Conservation (phyloP, 1,140 invertebrate species). For the Scaptodrosophila lebanonensis region DNA sequence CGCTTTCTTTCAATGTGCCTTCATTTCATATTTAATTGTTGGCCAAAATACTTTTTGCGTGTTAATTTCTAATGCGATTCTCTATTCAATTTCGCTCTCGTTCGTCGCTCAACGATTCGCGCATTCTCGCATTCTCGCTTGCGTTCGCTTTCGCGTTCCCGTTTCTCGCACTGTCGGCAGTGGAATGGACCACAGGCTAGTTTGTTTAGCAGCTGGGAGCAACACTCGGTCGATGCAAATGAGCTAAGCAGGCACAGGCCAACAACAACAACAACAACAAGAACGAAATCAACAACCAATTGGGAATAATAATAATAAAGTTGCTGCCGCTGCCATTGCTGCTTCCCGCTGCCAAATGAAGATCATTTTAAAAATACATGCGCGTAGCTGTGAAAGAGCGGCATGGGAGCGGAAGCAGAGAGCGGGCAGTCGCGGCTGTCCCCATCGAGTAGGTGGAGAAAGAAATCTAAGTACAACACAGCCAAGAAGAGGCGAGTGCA, state of each 20-base stretch:
- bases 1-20: too few species aligned
- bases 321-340: slow-evolving; percentile 2
- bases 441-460: neutral
- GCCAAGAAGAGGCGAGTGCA: slow-evolving; percentile 28
- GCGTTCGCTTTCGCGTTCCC: slow-evolving; percentile 30
- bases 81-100: slow-evolving; percentile 41
- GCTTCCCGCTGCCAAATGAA: slow-evolving; percentile 37
- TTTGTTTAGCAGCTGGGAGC: slow-evolving; percentile 48
- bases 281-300: slow-evolving; percentile 23
- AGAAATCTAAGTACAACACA: slow-evolving; percentile 28
- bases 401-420: slow-evolving; percentile 14
- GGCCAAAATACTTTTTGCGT: slow-evolving; percentile 55
- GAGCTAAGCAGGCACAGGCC: neutral
- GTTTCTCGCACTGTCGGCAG: slow-evolving; percentile 55
- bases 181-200: slow-evolving; percentile 57
- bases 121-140: too few species aligned
- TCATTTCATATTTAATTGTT: slow-evolving; percentile 19
- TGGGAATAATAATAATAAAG: slow-evolving; percentile 53
- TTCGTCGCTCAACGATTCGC: slow-evolving; percentile 11
- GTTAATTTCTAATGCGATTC: slow-evolving; percentile 30
- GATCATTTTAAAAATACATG: slow-evolving; percentile 53
- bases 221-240: slow-evolving; percentile 14
- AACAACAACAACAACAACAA: slow-evolving; percentile 16
- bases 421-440: neutral
- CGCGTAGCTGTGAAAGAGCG: slow-evolving; percentile 3